Conservation (phyloP, 1,140 invertebrate species). For the Helicorthomorpha holstii region DNA sequence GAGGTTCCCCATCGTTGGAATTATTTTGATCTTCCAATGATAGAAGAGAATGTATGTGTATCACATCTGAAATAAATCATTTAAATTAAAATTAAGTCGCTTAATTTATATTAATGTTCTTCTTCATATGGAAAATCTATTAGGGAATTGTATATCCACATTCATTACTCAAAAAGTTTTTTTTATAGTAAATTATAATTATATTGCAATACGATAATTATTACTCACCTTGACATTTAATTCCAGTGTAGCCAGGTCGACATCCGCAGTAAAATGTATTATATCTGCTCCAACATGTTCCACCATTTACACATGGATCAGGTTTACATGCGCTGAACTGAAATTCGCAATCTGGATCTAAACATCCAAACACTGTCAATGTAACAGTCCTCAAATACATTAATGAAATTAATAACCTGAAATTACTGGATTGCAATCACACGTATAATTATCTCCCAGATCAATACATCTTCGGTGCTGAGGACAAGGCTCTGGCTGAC, state of each 20-base stretch:
- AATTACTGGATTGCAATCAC: conserved; percentile 49
- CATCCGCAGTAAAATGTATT: conserved; percentile 51
- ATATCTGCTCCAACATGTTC: conserved; percentile 55
- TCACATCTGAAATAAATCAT: conserved; percentile 37
- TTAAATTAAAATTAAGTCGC: conserved; percentile 32
- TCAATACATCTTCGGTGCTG: conserved; percentile 42
- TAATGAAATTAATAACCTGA: conserved; percentile 27
- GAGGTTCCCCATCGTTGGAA: too few relatives aligned
- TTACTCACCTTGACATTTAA: conserved; percentile 44
- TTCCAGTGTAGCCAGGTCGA: conserved; percentile 51
- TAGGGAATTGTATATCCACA: background rate
- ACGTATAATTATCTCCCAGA: conserved; percentile 48
- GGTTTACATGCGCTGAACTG: conserved; percentile 44
- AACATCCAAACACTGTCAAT: background rate
- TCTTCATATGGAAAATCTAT: background rate
- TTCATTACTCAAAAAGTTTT: background rate
- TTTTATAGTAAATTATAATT: background rate
- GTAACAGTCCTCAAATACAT: background rate
- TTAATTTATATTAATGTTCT: background rate
- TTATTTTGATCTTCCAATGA: too few relatives aligned
- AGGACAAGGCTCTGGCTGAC: conserved; percentile 47
- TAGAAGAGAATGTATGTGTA: too few relatives aligned
- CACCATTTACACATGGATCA: conserved; percentile 54
- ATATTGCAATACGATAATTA: background rate
- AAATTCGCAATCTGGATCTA: conserved; percentile 2